A percentile compares a stretch with the other conserved stretches of the same genome.
These are phyloP conservation scores for Calephelis nemesis DNA, from an alignment of 1,140 invertebrate genomes.

Conservation along the genomic window DNA sequence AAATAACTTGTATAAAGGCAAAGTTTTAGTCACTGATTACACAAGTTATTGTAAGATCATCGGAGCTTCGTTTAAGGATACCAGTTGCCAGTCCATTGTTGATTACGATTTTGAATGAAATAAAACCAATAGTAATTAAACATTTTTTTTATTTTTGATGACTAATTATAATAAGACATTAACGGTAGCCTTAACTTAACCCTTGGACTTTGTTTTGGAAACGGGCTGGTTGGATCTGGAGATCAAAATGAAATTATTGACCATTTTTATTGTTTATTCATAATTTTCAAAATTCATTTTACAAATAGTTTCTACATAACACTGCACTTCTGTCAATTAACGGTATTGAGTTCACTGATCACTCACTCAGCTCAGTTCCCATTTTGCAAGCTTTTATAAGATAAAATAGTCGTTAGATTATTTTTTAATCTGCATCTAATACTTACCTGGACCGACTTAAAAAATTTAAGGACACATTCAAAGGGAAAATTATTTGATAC, in stretches of 20 bases:
- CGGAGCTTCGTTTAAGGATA: conserved; percentile 24
- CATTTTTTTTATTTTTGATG: neutral
- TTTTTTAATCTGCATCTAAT: conserved; percentile 27
- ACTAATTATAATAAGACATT: neutral
- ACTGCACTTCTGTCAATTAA: conserved; percentile 56
- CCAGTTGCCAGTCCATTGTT: conserved; percentile 1
- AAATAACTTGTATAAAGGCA: conserved; percentile 67
- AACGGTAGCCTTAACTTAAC: neutral
- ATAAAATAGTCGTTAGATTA: conserved; percentile 54
- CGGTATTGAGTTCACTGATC: conserved; percentile 51
- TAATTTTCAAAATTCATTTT: conserved; percentile 40
- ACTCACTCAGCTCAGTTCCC: conserved; percentile 65
- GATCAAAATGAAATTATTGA: conserved; percentile 53
- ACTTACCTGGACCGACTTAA: conserved; percentile 45
- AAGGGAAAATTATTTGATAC: conserved; percentile 40
- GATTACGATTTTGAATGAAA: conserved; percentile 10
- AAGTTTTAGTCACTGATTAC: conserved; percentile 67
- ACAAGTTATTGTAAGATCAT: conserved; percentile 72
- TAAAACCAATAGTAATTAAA: neutral
- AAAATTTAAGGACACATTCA: conserved; percentile 16
- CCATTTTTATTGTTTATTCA: conserved; percentile 63
- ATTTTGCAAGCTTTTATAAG: conserved; percentile 74
- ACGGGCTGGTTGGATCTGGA: conserved; percentile 65
- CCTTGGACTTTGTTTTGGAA: conserved; percentile 44
- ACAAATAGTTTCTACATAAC: conserved; percentile 53